Percentiles rank a stretch among this genome's conserved stretches.
Conservation (phyloP, 2,113 vertebrate species). For the Sinocyclocheilus grahami region DNA sequence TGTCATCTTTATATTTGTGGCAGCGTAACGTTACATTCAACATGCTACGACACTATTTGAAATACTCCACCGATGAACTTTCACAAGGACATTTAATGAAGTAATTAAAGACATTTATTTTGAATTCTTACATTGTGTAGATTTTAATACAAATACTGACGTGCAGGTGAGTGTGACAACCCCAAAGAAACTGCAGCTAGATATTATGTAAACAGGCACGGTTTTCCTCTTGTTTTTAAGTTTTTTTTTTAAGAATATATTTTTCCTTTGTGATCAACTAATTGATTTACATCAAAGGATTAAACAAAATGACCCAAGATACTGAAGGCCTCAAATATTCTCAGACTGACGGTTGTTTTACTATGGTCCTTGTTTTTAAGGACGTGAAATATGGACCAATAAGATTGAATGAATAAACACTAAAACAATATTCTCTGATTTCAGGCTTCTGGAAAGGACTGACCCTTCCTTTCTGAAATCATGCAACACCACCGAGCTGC, state of each 20-base stretch:
- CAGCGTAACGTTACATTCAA: neutral
- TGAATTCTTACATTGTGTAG: neutral
- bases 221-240: neutral
- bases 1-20: neutral
- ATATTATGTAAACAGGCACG: too few species aligned
- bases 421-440: neutral
- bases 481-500: slow-evolving; percentile 55
- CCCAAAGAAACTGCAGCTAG: neutral
- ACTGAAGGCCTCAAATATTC: neutral
- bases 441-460: slow-evolving; percentile 67
- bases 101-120: neutral
- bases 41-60: neutral
- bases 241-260: too few species aligned
- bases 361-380: neutral
- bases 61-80: neutral
- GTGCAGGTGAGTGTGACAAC: neutral
- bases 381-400: neutral
- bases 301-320: neutral
- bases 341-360: neutral
- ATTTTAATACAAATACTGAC: neutral
- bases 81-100: neutral
- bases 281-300: neutral
- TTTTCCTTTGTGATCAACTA: neutral
- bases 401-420: neutral
- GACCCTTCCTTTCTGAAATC: slow-evolving; percentile 60